These are phyloP conservation scores for Philhelius pedissequus DNA, from an alignment of 2,888 invertebrate species.

Conservation along the genomic window DNA sequence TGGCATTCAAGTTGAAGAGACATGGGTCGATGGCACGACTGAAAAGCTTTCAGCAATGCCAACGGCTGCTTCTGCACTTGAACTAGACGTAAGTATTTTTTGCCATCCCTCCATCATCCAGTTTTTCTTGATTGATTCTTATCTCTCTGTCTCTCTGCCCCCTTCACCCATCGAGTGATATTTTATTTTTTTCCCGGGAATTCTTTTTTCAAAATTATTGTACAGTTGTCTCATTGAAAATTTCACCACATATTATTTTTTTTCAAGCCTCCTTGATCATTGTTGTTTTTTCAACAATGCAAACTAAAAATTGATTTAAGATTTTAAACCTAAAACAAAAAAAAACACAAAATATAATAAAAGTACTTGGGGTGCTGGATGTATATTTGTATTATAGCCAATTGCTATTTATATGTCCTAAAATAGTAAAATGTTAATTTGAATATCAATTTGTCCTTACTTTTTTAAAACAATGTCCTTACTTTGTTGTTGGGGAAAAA, in stretches of 20 bases:
- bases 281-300: slow-evolving; percentile 1
- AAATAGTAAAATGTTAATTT: background rate
- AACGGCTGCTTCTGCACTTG: slow-evolving; percentile 81
- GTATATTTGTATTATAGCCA: slow-evolving; percentile 19
- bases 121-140: slow-evolving; percentile 7
- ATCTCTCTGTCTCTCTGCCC: slow-evolving; percentile 1
- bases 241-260: slow-evolving; percentile 34
- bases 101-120: background rate
- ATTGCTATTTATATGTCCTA: slow-evolving; percentile 32
- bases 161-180: background rate
- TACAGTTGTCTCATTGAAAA: slow-evolving; percentile 25
- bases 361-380: slow-evolving; percentile 55
- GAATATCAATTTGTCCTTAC: slow-evolving; percentile 12
- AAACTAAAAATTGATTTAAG: background rate
- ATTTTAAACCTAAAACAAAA: slow-evolving; percentile 12
- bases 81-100: slow-evolving; percentile 78
- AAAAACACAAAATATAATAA: slow-evolving; percentile 64
- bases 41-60: slow-evolving; percentile 88
- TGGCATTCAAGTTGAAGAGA: slow-evolving; percentile 91
- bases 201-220: slow-evolving; percentile 7
- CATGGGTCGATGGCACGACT: slow-evolving; percentile 93
- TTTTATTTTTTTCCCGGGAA: slow-evolving; percentile 14
- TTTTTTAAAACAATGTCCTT: no score
- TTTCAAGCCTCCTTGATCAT: background rate
- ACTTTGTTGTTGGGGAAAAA: slow-evolving; percentile 19